Evolutionary conservation across 2,113 vertebrate species (phyloP).

Genomic region (Numenius arquata): DNA sequence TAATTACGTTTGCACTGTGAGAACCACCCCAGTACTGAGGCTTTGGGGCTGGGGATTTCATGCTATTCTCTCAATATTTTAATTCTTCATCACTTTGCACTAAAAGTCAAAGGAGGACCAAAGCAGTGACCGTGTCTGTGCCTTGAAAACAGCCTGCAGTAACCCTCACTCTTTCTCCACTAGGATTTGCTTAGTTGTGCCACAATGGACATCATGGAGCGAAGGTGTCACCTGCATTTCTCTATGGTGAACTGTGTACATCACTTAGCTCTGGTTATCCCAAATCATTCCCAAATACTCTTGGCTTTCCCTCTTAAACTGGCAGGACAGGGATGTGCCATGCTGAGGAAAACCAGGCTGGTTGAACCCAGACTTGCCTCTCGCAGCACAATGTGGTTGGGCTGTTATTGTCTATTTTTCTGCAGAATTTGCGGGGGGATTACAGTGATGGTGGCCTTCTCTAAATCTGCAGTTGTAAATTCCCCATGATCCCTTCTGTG

Average conservation of each 20-base stretch:
- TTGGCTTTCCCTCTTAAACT: not conserved
- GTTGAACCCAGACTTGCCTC: not conserved
- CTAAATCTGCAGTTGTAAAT: not conserved
- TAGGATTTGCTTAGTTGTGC: not conserved
- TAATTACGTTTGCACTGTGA: not conserved
- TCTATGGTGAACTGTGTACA: not conserved
- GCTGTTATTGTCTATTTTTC: not conserved
- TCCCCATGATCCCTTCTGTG: not conserved
- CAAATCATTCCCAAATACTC: not conserved
- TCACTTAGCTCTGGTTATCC: not conserved
- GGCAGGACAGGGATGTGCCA: not conserved
- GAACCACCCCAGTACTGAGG: not conserved
- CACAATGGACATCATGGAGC: accelerated
- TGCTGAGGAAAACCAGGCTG: not conserved
- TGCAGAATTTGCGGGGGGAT: not conserved
- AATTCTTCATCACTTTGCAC: not conserved
- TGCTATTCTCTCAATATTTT: not conserved
- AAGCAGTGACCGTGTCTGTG: not conserved
- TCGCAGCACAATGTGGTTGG: not conserved
- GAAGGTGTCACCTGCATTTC: not conserved
- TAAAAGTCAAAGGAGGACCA: not conserved
- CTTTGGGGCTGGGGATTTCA: accelerated
- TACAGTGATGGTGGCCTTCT: not conserved
- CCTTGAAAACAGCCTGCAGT: not conserved
- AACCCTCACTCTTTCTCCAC: not conserved